Evolutionary conservation across 2,888 invertebrate genomes (phyloP).

Genomic region (Thymelicus acteon): DNA sequence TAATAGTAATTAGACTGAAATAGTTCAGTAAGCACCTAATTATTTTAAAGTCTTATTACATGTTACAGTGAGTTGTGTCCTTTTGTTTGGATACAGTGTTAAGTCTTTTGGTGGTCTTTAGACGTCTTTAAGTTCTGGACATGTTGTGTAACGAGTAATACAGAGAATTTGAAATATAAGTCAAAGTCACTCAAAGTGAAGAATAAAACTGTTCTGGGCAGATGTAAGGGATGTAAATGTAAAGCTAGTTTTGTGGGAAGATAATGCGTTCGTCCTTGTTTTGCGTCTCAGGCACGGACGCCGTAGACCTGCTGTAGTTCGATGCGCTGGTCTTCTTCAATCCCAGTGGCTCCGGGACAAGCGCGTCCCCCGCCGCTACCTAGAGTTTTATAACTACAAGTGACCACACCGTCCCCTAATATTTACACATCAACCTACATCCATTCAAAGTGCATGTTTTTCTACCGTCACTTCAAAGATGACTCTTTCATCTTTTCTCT

Average conservation of each 20-base stretch:
- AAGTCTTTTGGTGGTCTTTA: neutral
- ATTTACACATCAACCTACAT: conserved; percentile 3
- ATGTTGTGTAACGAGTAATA: no score
- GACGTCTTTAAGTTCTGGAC: no score
- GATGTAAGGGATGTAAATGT: neutral
- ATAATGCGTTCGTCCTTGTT: neutral
- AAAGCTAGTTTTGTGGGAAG: conserved; percentile 12
- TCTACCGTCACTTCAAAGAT: no score
- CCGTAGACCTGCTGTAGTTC: neutral
- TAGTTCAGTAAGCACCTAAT: no score
- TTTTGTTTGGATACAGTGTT: neutral
- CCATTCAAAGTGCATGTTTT: neutral
- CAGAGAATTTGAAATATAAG: no score
- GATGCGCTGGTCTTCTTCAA: neutral
- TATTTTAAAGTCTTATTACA: no score
- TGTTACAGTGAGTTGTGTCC: no score
- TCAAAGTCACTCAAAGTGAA: no score
- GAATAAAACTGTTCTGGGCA: no score
- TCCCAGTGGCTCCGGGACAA: neutral
- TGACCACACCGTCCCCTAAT: conserved; percentile 21
- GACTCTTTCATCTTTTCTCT: no score
- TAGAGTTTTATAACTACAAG: conserved; percentile 26
- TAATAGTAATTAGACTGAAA: no score
- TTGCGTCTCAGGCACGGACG: neutral
- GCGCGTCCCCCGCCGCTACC: neutral